Conservation (phyloP, 2,797 vertebrate species). For the Danio aesculapii region DNA sequence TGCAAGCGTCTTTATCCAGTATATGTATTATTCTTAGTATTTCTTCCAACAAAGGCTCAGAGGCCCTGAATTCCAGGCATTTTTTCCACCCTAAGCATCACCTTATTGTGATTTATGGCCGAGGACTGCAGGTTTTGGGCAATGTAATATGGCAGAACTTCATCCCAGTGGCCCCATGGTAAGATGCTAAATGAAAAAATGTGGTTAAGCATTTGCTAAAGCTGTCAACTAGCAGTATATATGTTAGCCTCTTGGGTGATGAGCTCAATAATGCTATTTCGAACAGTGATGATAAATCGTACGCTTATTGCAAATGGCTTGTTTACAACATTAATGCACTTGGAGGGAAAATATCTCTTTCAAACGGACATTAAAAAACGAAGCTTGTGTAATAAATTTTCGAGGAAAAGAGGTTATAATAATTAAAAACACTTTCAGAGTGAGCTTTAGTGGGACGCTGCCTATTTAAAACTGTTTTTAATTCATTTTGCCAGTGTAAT, state of each 20-base stretch:
- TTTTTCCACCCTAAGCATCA: background rate
- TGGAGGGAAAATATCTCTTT: background rate
- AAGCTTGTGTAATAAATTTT: slow-evolving; percentile 2
- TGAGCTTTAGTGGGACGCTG: background rate
- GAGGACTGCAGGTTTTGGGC: background rate
- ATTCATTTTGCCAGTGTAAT: background rate
- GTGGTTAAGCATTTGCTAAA: slow-evolving; percentile 15
- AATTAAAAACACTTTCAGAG: background rate
- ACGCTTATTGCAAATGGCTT: background rate
- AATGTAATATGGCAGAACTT: background rate
- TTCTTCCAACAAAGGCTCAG: background rate
- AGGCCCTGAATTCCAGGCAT: background rate
- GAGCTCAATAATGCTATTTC: background rate
- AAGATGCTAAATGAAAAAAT: background rate
- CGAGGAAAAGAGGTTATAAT: background rate
- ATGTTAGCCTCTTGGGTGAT: background rate
- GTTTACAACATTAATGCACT: background rate
- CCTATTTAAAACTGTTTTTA: background rate
- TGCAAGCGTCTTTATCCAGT: background rate
- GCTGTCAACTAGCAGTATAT: background rate
- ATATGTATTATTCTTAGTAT: background rate
- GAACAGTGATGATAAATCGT: slow-evolving; percentile 1
- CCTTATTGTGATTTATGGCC: background rate
- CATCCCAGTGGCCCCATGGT: slow-evolving; percentile 6
- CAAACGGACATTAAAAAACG: background rate